phyloP scores from a whole-genome alignment of 92 coral and sea anemone genomes.

The Muricea muricata region DNA sequence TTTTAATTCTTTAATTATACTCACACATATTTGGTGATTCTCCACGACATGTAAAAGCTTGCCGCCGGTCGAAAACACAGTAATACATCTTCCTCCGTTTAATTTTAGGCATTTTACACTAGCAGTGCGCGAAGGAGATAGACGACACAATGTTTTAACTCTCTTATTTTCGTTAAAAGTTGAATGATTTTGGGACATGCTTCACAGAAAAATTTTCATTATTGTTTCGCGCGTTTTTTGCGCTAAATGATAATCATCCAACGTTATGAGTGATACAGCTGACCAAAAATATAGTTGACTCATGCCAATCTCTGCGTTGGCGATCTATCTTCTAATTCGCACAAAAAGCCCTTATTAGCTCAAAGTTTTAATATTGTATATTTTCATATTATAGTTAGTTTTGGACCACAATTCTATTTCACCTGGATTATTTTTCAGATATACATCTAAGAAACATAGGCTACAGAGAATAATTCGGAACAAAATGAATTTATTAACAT shows the following conservation, averaged over 20 bases:
- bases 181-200: background rate
- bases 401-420: too few relatives aligned
- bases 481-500: background rate
- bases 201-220: background rate
- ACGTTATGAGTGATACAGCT: background rate
- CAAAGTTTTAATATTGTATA: too few relatives aligned
- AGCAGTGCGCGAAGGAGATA: conserved; percentile 12
- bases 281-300: background rate
- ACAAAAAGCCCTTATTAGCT: too few relatives aligned
- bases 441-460: background rate
- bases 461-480: too few relatives aligned
- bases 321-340: too few relatives aligned
- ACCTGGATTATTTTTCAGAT: too few relatives aligned
- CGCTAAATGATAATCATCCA: background rate
- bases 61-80: conserved; percentile 14
- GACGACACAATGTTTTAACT: conserved; percentile 29
- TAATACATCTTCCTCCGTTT: background rate
- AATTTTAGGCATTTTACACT: background rate
- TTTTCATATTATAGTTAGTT: too few relatives aligned
- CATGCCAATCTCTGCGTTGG: background rate
- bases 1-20: too few relatives aligned
- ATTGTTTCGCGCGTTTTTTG: background rate
- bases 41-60: conserved; percentile 1
- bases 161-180: background rate
- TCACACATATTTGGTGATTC: conserved; percentile 10